Percentiles rank a stretch among this genome's conserved stretches.
Evolutionary conservation across 2,888 invertebrate species (phyloP).

Genomic region (Rosalia funebris): DNA sequence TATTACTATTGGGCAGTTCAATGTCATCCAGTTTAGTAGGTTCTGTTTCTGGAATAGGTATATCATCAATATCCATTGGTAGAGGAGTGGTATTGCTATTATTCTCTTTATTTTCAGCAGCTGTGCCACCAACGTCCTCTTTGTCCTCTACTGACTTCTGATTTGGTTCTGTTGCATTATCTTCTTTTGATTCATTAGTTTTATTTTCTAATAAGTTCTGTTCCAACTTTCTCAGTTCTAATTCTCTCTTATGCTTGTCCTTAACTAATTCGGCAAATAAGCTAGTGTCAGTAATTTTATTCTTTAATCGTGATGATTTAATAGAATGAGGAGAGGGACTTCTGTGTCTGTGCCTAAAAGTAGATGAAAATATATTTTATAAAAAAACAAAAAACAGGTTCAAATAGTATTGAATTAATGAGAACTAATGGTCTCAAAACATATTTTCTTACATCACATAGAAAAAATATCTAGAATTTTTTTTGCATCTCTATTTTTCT

Average conservation of each 20-base stretch:
- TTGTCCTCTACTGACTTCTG: not conserved
- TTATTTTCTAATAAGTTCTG: constrained; percentile 31
- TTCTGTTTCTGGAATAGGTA: constrained; percentile 72
- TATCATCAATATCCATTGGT: constrained; percentile 72
- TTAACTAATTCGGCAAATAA: constrained; percentile 90
- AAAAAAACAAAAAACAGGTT: too few relatives aligned
- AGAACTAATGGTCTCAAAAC: too few relatives aligned
- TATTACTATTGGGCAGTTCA: constrained; percentile 47
- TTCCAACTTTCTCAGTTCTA: constrained; percentile 78
- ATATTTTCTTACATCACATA: too few relatives aligned
- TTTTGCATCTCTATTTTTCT: too few relatives aligned
- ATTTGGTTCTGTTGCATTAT: constrained; percentile 9
- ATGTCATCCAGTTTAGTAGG: constrained; percentile 55
- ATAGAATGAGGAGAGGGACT: constrained; percentile 63
- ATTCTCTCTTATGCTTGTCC: constrained; percentile 82
- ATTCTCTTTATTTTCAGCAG: constrained; percentile 34
- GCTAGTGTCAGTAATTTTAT: constrained; percentile 89
- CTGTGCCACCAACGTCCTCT: constrained; percentile 34
- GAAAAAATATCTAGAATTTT: too few relatives aligned
- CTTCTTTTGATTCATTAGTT: not conserved
- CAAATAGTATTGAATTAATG: too few relatives aligned
- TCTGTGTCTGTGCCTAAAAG: constrained; percentile 49
- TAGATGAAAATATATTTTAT: too few relatives aligned
- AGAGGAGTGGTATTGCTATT: constrained; percentile 40
- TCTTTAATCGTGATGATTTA: constrained; percentile 72